A percentile compares a stretch with the other conserved stretches of the same genome.
Conservation (phyloP, 2,113 vertebrate species). For the Equus quagga region DNA sequence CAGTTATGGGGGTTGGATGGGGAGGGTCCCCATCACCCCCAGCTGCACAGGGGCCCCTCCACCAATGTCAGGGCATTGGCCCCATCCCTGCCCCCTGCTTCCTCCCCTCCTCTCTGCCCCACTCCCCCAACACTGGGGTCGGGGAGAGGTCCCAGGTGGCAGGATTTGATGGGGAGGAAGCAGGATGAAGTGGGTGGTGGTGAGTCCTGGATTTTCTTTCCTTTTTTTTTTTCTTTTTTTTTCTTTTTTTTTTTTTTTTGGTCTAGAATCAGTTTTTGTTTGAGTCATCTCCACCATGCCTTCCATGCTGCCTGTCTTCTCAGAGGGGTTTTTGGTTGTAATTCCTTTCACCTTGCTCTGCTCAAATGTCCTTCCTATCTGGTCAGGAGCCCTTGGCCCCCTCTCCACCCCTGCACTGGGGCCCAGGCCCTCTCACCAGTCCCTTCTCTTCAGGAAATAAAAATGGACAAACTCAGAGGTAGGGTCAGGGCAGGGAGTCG, state of each 20-base stretch:
- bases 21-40: slow-evolving; percentile 80
- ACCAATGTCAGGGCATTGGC: slow-evolving; percentile 67
- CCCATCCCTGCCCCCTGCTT: slow-evolving; percentile 66
- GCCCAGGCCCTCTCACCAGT: slow-evolving; percentile 77
- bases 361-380: slow-evolving; percentile 67
- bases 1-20: slow-evolving; percentile 78
- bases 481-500: slow-evolving; percentile 67
- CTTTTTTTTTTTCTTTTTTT: slow-evolving; percentile 76
- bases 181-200: slow-evolving; percentile 74
- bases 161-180: slow-evolving; percentile 52
- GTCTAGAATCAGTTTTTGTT: slow-evolving; percentile 94
- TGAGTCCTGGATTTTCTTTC: slow-evolving; percentile 77
- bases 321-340: slow-evolving; percentile 72
- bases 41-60: slow-evolving; percentile 68
- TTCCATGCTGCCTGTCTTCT: slow-evolving; percentile 80
- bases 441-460: slow-evolving; percentile 73
- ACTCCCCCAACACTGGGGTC: neutral
- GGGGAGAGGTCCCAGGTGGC: slow-evolving; percentile 22
- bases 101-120: slow-evolving; percentile 47
- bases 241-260: slow-evolving; percentile 86
- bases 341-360: slow-evolving; percentile 84
- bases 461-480: slow-evolving; percentile 78
- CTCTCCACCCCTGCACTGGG: slow-evolving; percentile 87
- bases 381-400: slow-evolving; percentile 74
- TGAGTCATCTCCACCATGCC: slow-evolving; percentile 84